Conservation (phyloP, 2,888 invertebrate genomes). For the Mamestra brassicae region DNA sequence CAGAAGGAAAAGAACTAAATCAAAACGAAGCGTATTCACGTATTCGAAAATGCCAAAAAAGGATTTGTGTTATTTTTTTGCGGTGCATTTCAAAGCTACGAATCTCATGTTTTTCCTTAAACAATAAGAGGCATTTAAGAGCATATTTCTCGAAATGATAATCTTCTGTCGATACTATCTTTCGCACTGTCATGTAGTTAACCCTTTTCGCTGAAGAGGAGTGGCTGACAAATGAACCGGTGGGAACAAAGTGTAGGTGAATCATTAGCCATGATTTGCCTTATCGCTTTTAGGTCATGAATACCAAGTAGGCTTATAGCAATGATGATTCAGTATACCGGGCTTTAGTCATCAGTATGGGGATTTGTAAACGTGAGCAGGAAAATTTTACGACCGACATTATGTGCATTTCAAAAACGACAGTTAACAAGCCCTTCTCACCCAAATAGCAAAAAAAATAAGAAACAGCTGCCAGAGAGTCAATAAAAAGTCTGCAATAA, state of each 20-base stretch:
- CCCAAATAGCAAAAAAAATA: slow-evolving; percentile 16
- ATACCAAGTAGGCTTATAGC: slow-evolving; percentile 80
- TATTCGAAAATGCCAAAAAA: neutral
- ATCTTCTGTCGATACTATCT: slow-evolving; percentile 77
- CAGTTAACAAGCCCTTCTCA: slow-evolving; percentile 13
- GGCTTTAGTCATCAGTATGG: slow-evolving; percentile 63
- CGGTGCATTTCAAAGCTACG: slow-evolving; percentile 38
- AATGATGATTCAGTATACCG: slow-evolving; percentile 73
- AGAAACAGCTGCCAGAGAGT: slow-evolving; percentile 8
- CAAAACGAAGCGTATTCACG: neutral
- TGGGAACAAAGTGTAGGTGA: slow-evolving; percentile 77
- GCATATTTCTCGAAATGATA: slow-evolving; percentile 68
- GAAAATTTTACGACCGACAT: slow-evolving; percentile 47
- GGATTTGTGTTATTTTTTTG: neutral
- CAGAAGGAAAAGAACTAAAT: neutral
- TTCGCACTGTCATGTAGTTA: slow-evolving; percentile 69
- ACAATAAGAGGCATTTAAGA: slow-evolving; percentile 56
- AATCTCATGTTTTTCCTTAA: slow-evolving; percentile 53
- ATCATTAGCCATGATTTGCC: slow-evolving; percentile 86
- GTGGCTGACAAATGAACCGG: slow-evolving; percentile 73
- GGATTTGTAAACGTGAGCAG: slow-evolving; percentile 41
- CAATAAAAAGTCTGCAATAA: slow-evolving; percentile 30
- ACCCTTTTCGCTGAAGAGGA: slow-evolving; percentile 77
- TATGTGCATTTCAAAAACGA: slow-evolving; percentile 25
- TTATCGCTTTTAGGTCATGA: slow-evolving; percentile 80